Conservation (phyloP, 2,113 vertebrate species). For the Chrysemys picta region DNA sequence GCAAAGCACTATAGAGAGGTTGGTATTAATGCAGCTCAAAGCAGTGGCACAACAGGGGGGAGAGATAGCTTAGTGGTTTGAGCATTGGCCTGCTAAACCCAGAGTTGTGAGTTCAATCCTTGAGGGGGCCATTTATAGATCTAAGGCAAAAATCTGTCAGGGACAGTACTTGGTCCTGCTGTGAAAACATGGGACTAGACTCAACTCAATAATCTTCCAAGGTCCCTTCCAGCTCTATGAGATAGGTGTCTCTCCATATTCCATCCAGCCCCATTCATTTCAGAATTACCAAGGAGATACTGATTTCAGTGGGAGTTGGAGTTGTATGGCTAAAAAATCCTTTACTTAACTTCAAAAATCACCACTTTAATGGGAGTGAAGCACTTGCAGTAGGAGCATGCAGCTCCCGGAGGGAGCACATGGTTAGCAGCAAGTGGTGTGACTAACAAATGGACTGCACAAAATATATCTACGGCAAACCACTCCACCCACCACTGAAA, state of each 20-base stretch:
- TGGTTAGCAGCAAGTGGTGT: not conserved
- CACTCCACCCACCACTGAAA: not conserved
- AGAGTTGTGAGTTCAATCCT: no score
- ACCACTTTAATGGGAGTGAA: not conserved
- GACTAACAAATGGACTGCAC: not conserved
- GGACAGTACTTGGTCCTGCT: no score
- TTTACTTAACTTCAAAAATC: not conserved
- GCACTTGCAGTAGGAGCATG: not conserved
- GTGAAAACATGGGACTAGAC: no score
- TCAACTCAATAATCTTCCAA: no score
- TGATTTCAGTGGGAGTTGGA: not conserved
- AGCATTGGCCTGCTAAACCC: no score
- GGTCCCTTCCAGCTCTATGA: no score
- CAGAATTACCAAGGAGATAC: not conserved
- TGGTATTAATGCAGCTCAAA: not conserved
- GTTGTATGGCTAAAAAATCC: not conserved
- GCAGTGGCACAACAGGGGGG: not conserved
- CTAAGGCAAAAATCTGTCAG: no score
- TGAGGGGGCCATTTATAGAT: no score
- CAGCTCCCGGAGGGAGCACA: not conserved
- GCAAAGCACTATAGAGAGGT: not conserved
- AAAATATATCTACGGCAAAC: not conserved
- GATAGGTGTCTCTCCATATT: no score
- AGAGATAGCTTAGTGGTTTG: no score
- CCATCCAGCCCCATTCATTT: not conserved